Percentiles rank a stretch among this genome's conserved stretches.
phyloP scores from a whole-genome alignment of 2,113 vertebrate species.

The Tautogolabrus adspersus region DNA sequence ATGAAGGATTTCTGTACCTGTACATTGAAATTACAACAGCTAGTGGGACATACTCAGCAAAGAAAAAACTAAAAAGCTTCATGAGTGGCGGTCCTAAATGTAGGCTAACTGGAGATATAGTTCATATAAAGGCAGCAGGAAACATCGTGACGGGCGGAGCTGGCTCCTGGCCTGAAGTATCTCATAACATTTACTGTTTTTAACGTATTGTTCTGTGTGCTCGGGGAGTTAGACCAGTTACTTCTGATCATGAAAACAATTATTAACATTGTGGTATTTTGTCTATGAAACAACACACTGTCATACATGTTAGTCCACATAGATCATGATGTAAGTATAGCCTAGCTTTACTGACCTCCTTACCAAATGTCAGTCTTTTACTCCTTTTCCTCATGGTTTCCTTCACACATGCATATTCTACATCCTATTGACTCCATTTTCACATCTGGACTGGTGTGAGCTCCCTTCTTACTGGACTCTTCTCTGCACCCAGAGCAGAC shows the following conservation, averaged over 20 bases:
- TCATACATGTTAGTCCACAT: slow-evolving; percentile 66
- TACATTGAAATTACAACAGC: too few species aligned
- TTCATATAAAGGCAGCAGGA: too few species aligned
- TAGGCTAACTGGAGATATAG: too few species aligned
- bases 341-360: slow-evolving; percentile 35
- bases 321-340: slow-evolving; percentile 48
- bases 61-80: too few species aligned
- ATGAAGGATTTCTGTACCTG: too few species aligned
- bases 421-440: slow-evolving; percentile 78
- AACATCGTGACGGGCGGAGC: too few species aligned
- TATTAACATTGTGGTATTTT: slow-evolving; percentile 25
- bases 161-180: neutral
- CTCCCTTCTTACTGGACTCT: slow-evolving; percentile 42
- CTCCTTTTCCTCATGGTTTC: slow-evolving; percentile 74
- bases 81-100: too few species aligned
- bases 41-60: too few species aligned
- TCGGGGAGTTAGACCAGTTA: slow-evolving; percentile 2
- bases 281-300: slow-evolving; percentile 32
- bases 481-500: slow-evolving; percentile 41
- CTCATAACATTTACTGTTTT: neutral
- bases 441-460: slow-evolving; percentile 52
- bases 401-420: slow-evolving; percentile 70
- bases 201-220: slow-evolving; percentile 15
- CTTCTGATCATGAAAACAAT: neutral
- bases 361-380: slow-evolving; percentile 56